Evolutionary conservation across 1,140 invertebrate species (phyloP).

Genomic region (Drosophila kepulauana): DNA sequence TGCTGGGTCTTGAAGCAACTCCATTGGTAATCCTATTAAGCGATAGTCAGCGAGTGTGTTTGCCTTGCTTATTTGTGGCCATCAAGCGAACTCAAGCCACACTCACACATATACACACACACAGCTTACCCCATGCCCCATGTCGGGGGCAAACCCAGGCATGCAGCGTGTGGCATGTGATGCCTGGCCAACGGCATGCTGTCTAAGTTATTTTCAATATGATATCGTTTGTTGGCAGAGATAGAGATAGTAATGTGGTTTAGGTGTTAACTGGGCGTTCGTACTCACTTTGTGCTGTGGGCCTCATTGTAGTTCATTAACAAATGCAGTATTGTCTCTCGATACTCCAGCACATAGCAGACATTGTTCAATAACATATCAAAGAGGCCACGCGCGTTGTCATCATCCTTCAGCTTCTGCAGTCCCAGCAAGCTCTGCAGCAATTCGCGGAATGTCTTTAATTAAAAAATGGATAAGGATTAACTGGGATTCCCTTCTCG

Average conservation of each 20-base stretch:
- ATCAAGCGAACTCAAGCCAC: slow-evolving; percentile 41
- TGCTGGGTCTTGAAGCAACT: slow-evolving; percentile 38
- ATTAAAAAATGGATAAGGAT: slow-evolving; percentile 80
- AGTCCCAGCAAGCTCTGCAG: slow-evolving; percentile 92
- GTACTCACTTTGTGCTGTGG: slow-evolving; percentile 92
- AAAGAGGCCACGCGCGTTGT: slow-evolving; percentile 90
- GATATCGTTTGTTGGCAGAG: slow-evolving; percentile 14
- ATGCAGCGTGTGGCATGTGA: slow-evolving; percentile 5
- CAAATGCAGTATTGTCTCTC: slow-evolving; percentile 94
- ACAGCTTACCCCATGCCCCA: neutral
- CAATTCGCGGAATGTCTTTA: slow-evolving; percentile 89
- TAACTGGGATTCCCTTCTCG: slow-evolving; percentile 39
- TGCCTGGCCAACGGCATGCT: slow-evolving; percentile 32
- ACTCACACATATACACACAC: neutral
- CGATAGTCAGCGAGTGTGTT: slow-evolving; percentile 53
- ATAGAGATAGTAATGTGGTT: slow-evolving; percentile 31
- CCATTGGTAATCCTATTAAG: slow-evolving; percentile 76
- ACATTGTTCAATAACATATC: slow-evolving; percentile 96
- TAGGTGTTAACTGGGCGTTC: slow-evolving; percentile 23
- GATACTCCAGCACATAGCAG: slow-evolving; percentile 97
- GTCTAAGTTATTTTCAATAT: slow-evolving; percentile 67
- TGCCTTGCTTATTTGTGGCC: slow-evolving; percentile 72
- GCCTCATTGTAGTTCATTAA: slow-evolving; percentile 93
- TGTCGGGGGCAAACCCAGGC: neutral
- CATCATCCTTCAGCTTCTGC: slow-evolving; percentile 90